Base-by-base conservation (phyloP, 2,113 vertebrate genomes). In the Drymodes brunneopygia region DNA sequence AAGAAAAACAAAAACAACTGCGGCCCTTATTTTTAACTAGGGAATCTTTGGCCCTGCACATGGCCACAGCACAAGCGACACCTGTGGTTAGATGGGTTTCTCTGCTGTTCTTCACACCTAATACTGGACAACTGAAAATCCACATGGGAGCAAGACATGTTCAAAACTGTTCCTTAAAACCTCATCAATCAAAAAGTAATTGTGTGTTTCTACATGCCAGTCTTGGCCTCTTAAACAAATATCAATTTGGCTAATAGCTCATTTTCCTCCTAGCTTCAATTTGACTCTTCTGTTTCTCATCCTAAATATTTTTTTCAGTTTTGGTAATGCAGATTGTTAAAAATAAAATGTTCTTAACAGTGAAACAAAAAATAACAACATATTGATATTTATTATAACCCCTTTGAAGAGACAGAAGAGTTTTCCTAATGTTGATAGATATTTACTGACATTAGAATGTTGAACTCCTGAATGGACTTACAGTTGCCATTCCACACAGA, bases 11-110 rank as follows among this genome's bases (percentile, higher is more conserved):
- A 65, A 51, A 25, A 35, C 38, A 33, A 45, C 24, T 8, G 31
- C 0, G 0, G 21, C 4, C 25, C 1, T 1, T 48, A 70, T 48
- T 90, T 81, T 78, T 65, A 47, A n/a, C 20, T 24, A 29, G 18
- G 24, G 23, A 58, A 5, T 22, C 24, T 57, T 66, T 11, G 18
- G 24, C 10, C n/a, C 40, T 56, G 31, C 6, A 23, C 12, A 56
- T 5, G 33, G 33, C 25, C 36, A 29, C 8, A 60, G 35, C 27
- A 27, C 1, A 60, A 10, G 33, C 65, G 64, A 56, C 40, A 56
- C 23, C 27, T 27, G 4, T 31, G 42, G 16, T 66, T 40, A 53
- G 50, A 53, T 53, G 31, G 28, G 33, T 31, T 57, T 23, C 15
- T 45, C 36, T 22, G 33, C 40, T 60, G 18, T 8, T 72, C 33